Conservation (phyloP, 2,888 invertebrate genomes). For the Trachelus troglodyta region DNA sequence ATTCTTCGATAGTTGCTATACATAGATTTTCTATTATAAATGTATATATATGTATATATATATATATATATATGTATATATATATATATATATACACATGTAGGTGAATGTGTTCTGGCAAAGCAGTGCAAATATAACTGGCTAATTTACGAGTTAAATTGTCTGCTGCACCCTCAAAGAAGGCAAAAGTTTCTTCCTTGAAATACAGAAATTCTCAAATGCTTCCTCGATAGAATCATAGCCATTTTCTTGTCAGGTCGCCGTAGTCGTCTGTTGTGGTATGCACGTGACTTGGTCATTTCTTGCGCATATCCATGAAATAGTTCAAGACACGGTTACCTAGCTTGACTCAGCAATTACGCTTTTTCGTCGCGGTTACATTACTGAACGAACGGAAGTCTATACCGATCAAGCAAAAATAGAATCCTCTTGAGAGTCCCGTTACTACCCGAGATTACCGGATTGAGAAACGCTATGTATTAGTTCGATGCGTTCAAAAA, state of each 20-base stretch:
- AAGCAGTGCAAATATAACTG: background rate
- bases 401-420: background rate
- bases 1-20: background rate
- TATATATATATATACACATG: background rate
- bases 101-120: background rate
- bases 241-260: background rate
- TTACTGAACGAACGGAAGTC: background rate
- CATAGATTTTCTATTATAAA: background rate
- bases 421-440: background rate
- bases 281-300: background rate
- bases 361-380: background rate
- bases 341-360: background rate
- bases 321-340: background rate
- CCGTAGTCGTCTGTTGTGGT: background rate
- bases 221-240: background rate
- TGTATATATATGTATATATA: no score
- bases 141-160: background rate
- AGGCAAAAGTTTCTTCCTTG: background rate
- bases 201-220: background rate
- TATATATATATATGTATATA: no score
- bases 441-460: background rate
- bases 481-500: background rate
- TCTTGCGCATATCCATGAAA: background rate
- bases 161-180: background rate
- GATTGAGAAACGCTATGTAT: background rate